phyloP scores from a whole-genome alignment of 1,140 invertebrate genomes.

The Caenorhabditis elegans region DNA sequence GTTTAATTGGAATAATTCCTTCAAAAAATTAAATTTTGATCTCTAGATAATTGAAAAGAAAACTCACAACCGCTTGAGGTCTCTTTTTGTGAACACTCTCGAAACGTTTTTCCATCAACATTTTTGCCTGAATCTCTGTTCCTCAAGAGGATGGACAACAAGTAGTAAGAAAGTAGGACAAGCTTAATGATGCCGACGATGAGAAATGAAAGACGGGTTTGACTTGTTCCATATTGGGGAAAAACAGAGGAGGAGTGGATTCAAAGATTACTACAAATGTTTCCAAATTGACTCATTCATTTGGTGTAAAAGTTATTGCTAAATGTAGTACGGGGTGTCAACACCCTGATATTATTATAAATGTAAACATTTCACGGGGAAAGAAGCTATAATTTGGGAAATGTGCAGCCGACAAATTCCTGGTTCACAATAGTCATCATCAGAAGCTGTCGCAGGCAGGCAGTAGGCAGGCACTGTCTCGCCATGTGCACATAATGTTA shows the following conservation, averaged over 20 bases:
- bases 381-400: too few relatives aligned
- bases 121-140: not conserved
- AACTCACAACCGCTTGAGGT: not conserved
- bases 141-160: not conserved
- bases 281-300: not conserved
- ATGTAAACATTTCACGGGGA: too few relatives aligned
- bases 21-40: not conserved
- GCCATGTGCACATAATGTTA: too few relatives aligned
- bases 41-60: not conserved
- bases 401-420: too few relatives aligned
- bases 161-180: slow-evolving; percentile 27
- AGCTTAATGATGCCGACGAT: slow-evolving; percentile 15
- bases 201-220: not conserved
- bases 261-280: not conserved
- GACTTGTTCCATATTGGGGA: not conserved
- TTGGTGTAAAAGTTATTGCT: too few relatives aligned
- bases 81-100: slow-evolving; percentile 13
- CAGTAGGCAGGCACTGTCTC: too few relatives aligned
- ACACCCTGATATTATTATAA: too few relatives aligned
- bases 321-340: too few relatives aligned
- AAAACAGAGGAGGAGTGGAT: not conserved
- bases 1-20: slow-evolving; percentile 31
- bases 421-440: too few relatives aligned
- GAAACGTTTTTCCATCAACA: slow-evolving; percentile 3
- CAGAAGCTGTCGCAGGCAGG: too few relatives aligned